Percentiles rank a stretch among this genome's conserved stretches.
Conservation (phyloP, 2,113 vertebrate species). For the Piaya cayana region DNA sequence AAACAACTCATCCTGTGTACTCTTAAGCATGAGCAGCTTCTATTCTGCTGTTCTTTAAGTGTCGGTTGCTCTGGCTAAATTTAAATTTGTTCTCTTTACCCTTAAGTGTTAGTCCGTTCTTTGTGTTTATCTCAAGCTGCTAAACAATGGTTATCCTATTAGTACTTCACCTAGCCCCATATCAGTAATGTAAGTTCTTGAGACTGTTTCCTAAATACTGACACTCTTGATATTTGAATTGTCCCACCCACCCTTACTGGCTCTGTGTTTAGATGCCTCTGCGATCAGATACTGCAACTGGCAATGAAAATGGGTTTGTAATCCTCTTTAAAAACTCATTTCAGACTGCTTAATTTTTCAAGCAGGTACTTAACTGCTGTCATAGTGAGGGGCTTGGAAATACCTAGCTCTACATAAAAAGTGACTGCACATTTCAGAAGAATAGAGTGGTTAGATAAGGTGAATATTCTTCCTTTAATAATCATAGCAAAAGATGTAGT, state of each 20-base stretch:
- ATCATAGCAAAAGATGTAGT: accelerated
- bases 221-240: accelerated
- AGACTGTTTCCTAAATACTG: accelerated
- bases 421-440: accelerated
- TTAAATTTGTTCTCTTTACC: no score
- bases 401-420: accelerated
- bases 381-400: accelerated
- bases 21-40: no score
- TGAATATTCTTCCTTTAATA: background rate
- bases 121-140: no score
- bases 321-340: accelerated
- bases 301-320: accelerated
- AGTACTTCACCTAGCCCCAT: no score
- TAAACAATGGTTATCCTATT: no score
- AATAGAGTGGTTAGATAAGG: accelerated
- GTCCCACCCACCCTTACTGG: accelerated
- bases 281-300: accelerated
- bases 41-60: no score
- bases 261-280: accelerated
- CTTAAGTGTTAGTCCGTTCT: no score
- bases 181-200: accelerated
- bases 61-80: no score
- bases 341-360: accelerated
- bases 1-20: no score
- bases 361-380: accelerated